Evolutionary conservation across 2,888 invertebrate species (phyloP).

Genomic region (Trachelus iudaicus): DNA sequence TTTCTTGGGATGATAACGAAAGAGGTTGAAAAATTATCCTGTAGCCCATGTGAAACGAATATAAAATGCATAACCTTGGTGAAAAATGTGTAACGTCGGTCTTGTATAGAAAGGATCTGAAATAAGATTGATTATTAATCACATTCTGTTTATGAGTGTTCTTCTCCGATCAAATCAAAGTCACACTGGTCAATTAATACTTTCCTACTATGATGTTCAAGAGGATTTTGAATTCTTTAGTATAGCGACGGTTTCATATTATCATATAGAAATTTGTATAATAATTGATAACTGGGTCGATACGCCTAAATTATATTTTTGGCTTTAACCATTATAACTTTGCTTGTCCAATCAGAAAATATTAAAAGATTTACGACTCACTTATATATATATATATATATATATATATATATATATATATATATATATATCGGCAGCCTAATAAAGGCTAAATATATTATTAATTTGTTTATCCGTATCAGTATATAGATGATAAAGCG

Average conservation of each 20-base stretch:
- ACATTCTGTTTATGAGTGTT: neutral
- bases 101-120: neutral
- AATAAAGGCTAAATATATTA: neutral
- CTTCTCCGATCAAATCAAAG: neutral
- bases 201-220: neutral
- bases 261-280: neutral
- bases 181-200: neutral
- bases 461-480: neutral
- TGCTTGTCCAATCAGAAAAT: neutral
- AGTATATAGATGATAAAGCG: neutral
- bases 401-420: too few relatives aligned
- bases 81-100: neutral
- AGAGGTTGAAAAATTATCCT: neutral
- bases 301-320: neutral
- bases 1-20: neutral
- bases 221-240: neutral
- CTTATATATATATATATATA: too few relatives aligned
- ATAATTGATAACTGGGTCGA: too few relatives aligned
- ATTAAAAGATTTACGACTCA: neutral
- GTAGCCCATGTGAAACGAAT: neutral
- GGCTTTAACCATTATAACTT: neutral
- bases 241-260: too few relatives aligned
- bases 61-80: neutral
- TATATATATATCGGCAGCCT: neutral
- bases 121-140: neutral